A percentile compares a stretch with the other conserved stretches of the same genome.
phyloP scores from a whole-genome alignment of 2,888 invertebrate species.

The Microdon myrmicae region DNA sequence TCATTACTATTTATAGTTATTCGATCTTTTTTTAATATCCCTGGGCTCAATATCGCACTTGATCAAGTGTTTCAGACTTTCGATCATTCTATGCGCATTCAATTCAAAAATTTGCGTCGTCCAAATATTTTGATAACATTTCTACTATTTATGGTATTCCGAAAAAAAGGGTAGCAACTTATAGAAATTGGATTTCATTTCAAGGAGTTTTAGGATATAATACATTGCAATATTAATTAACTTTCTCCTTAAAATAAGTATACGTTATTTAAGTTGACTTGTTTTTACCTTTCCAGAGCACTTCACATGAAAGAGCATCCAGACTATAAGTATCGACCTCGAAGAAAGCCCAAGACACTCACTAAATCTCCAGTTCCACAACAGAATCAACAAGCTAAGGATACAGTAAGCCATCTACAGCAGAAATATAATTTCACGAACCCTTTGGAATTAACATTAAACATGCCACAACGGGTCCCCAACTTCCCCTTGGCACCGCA shows the following conservation, averaged over 20 bases:
- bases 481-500: conserved; percentile 59
- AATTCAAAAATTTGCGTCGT: too few relatives aligned
- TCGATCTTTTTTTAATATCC: too few relatives aligned
- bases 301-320: conserved; percentile 94
- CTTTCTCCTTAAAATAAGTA: conserved; percentile 19
- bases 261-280: conserved; percentile 45
- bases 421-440: conserved; percentile 64
- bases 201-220: too few relatives aligned
- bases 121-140: too few relatives aligned
- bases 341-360: conserved; percentile 86
- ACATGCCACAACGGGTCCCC: conserved; percentile 59
- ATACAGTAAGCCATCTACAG: conserved; percentile 45
- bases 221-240: neutral
- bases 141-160: too few relatives aligned
- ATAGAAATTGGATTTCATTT: too few relatives aligned
- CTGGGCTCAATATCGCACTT: too few relatives aligned
- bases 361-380: conserved; percentile 71
- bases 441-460: conserved; percentile 63
- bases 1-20: too few relatives aligned
- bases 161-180: too few relatives aligned
- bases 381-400: conserved; percentile 50
- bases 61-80: too few relatives aligned
- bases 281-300: conserved; percentile 73
- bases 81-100: too few relatives aligned
- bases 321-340: conserved; percentile 90